phyloP scores from a whole-genome alignment of 2,797 vertebrate species.

The Lagorchestes hirsutus region DNA sequence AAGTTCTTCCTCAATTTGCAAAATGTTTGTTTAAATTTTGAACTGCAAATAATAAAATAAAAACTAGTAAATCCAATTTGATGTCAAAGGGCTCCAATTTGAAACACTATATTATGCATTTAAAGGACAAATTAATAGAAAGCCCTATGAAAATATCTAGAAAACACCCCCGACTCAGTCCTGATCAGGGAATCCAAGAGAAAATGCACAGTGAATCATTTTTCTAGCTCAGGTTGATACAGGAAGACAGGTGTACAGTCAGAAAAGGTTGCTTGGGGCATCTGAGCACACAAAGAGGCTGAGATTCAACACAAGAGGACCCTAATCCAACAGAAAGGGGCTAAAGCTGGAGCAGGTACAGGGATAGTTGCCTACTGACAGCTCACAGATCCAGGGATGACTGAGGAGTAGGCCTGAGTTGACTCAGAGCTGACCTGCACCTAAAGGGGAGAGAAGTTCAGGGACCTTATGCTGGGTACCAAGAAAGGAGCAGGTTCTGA shows the following conservation, averaged over 20 bases:
- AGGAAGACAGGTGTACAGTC: neutral
- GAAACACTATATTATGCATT: neutral
- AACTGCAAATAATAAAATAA: neutral
- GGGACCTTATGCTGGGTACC: too few relatives aligned
- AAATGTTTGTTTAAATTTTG: neutral
- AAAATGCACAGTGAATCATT: neutral
- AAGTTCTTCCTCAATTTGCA: slow-evolving; percentile 11
- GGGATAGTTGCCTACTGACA: neutral
- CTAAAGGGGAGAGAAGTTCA: neutral
- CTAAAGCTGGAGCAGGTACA: too few relatives aligned
- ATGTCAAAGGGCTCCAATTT: slow-evolving; percentile 41
- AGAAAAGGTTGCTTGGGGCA: neutral
- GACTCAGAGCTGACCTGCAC: too few relatives aligned
- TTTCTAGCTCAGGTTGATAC: neutral
- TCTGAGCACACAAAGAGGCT: neutral
- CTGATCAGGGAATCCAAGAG: neutral
- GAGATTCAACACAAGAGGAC: neutral
- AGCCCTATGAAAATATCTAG: neutral
- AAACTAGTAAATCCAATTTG: slow-evolving; percentile 21
- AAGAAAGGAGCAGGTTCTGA: too few relatives aligned
- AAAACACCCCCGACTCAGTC: neutral
- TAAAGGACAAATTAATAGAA: neutral
- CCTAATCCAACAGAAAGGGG: neutral
- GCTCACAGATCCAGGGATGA: neutral
- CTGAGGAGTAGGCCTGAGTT: neutral